Conservation (phyloP, 35 echinoderm and acorn worm genomes). For the Heliocidaris erythrogramma region DNA sequence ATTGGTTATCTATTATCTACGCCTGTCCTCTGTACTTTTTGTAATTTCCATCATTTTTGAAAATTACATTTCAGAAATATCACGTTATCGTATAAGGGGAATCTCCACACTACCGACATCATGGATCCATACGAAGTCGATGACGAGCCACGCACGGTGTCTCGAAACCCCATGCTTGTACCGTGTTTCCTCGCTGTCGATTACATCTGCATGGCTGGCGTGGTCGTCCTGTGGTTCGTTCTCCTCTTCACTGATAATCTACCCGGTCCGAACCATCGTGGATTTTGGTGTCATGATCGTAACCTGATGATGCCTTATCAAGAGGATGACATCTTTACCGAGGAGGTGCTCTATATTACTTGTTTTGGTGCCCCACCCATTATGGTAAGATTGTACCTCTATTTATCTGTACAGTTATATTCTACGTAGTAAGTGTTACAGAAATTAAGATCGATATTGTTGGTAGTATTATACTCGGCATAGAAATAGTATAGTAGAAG, state of each 20-base stretch:
- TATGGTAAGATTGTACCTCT: constrained; percentile 14
- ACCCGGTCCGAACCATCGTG: constrained; percentile 32
- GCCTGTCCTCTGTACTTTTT: too few relatives aligned
- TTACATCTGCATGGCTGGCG: constrained; percentile 61
- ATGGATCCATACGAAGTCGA: constrained; percentile 51
- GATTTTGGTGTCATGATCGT: constrained; percentile 65
- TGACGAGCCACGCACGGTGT: constrained; percentile 35
- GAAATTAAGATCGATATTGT: neutral
- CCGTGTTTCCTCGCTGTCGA: constrained; percentile 72
- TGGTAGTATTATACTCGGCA: neutral
- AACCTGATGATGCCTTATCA: constrained; percentile 50
- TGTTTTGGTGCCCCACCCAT: constrained; percentile 53
- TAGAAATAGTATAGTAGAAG: neutral
- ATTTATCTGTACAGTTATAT: too few relatives aligned
- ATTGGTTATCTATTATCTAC: too few relatives aligned
- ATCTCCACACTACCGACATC: neutral
- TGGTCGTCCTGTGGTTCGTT: constrained; percentile 70
- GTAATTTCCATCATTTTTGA: too few relatives aligned
- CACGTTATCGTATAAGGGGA: neutral
- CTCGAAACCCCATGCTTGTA: constrained; percentile 51
- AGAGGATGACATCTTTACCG: constrained; percentile 47
- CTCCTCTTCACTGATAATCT: constrained; percentile 65
- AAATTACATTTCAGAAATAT: too few relatives aligned
- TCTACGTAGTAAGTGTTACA: neutral
- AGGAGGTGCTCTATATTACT: constrained; percentile 42